These are phyloP conservation scores for Netelia inedita DNA, from an alignment of 2,888 invertebrate genomes.

Conservation along the genomic window DNA sequence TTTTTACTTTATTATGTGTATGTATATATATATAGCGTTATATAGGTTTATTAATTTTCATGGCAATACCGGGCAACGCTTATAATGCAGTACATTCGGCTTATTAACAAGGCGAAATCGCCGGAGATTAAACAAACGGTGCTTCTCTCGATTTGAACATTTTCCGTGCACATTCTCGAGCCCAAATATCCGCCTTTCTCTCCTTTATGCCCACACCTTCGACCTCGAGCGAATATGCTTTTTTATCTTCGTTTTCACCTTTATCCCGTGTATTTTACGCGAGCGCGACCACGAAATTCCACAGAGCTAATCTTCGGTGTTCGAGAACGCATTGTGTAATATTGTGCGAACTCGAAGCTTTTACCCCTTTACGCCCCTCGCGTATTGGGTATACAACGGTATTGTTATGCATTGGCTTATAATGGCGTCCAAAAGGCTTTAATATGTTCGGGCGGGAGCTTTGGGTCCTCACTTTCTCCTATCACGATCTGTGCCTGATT, in stretches of 20 bases:
- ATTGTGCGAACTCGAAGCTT: conserved; percentile 65
- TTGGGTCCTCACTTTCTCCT: neutral
- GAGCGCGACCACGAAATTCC: conserved; percentile 71
- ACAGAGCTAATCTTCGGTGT: conserved; percentile 77
- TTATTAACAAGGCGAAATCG: conserved; percentile 74
- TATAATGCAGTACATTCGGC: conserved; percentile 73
- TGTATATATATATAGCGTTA: neutral
- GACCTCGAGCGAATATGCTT: conserved; percentile 13
- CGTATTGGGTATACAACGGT: conserved; percentile 1
- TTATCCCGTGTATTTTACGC: conserved; percentile 68
- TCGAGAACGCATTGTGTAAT: conserved; percentile 76
- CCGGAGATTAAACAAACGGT: conserved; percentile 75
- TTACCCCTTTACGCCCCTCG: neutral
- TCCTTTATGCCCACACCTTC: conserved; percentile 25
- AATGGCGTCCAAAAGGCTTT: conserved; percentile 16
- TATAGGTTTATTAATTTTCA: conserved; percentile 65
- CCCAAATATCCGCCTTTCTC: conserved; percentile 37
- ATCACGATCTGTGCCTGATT: conserved; percentile 19
- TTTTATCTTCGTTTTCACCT: conserved; percentile 23
- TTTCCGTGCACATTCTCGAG: conserved; percentile 23
- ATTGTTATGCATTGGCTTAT: conserved; percentile 29
- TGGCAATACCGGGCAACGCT: conserved; percentile 60
- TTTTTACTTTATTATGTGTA: conserved; percentile 16
- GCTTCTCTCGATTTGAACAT: conserved; percentile 16
- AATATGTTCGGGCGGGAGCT: neutral